phyloP scores from a whole-genome alignment of 2,888 invertebrate species.

The Unio delphinus region DNA sequence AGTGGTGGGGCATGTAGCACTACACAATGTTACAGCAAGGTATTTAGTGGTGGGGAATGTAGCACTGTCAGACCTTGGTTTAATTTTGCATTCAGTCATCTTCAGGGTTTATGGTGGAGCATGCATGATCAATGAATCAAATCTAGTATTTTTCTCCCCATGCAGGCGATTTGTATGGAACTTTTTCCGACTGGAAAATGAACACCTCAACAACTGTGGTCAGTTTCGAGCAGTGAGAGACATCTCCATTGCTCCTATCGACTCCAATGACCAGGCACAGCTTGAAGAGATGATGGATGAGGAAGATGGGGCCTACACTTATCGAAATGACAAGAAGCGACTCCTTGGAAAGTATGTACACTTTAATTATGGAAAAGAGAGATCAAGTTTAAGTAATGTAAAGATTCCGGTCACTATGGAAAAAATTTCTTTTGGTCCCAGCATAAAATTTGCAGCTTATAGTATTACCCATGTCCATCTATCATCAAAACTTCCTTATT shows the following conservation, averaged over 20 bases:
- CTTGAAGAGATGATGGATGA: slow-evolving; percentile 93
- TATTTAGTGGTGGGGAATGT: too few species aligned
- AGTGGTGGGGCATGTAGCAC: too few species aligned
- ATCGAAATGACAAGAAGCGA: slow-evolving; percentile 43
- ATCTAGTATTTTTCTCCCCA: slow-evolving; percentile 2
- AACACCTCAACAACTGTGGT: slow-evolving; percentile 99
- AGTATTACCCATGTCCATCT: neutral
- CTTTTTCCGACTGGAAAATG: slow-evolving; percentile 99
- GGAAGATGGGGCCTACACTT: slow-evolving; percentile 86
- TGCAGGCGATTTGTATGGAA: slow-evolving; percentile 94
- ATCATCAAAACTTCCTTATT: neutral
- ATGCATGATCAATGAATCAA: too few species aligned
- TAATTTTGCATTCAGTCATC: too few species aligned
- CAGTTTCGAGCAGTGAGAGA: slow-evolving; percentile 96
- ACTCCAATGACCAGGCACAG: slow-evolving; percentile 87
- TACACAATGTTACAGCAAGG: too few species aligned
- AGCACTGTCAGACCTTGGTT: too few species aligned
- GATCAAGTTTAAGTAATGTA: slow-evolving; percentile 1
- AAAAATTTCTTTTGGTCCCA: too few species aligned
- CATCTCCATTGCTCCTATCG: slow-evolving; percentile 76
- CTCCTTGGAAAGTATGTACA: slow-evolving; percentile 39
- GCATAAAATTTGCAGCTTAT: neutral
- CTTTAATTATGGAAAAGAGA: neutral
- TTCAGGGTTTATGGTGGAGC: too few species aligned
- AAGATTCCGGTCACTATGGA: too few species aligned